phyloP scores from a whole-genome alignment of 2,113 vertebrate species.

The Morone saxatilis region DNA sequence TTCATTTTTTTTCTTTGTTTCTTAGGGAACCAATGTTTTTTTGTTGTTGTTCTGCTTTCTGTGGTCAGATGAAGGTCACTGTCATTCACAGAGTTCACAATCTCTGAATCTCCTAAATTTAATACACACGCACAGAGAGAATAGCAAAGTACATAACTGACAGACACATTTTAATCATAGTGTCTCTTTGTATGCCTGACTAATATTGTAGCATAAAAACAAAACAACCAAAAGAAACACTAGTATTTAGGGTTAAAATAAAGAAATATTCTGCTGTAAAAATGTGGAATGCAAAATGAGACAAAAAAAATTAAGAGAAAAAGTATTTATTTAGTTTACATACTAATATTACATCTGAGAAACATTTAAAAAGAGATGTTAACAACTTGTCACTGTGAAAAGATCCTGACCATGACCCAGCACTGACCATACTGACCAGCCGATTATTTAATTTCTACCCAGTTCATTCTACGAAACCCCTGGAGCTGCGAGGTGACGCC shows the following conservation, averaged over 20 bases:
- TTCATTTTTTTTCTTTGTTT: constrained; percentile 37
- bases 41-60: background rate
- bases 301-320: background rate
- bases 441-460: background rate
- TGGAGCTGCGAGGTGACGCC: constrained; percentile 75
- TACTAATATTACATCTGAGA: too few species aligned
- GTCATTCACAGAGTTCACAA: background rate
- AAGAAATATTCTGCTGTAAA: background rate
- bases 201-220: background rate
- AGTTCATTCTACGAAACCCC: constrained; percentile 66
- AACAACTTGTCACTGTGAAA: background rate
- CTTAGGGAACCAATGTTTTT: background rate
- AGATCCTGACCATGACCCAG: too few species aligned
- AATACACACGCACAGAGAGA: background rate
- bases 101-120: background rate
- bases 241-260: background rate
- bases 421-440: background rate
- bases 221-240: background rate
- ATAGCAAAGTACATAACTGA: background rate
- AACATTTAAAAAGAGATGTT: too few species aligned
- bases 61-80: constrained; percentile 3
- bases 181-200: background rate
- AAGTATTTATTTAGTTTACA: too few species aligned
- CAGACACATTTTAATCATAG: background rate
- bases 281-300: background rate